Base-by-base conservation (phyloP, 2,888 invertebrate species). In the Dryobotodes eremita region DNA sequence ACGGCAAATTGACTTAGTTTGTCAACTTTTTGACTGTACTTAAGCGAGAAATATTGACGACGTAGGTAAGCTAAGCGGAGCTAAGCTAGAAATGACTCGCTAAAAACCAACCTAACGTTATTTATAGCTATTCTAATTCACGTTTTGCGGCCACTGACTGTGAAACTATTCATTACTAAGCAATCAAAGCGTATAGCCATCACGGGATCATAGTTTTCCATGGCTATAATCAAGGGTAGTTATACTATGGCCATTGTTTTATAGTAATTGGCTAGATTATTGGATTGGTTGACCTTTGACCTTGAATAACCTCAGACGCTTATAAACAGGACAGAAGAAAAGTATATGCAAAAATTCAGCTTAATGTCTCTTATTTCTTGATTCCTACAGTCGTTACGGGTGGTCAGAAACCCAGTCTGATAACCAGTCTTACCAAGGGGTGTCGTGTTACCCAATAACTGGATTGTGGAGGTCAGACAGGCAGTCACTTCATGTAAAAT, bases 91-190 rank as follows among this genome's bases (percentile, higher is more conserved):
- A 76, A 72, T 55, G 0, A 55, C 13, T 36, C 7, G 0, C 20
- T 61, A 23, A 46, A 59, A 4, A 50, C 8, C 1, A 73, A 26
- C 59, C 15, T 15, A 15, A 42, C 0, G 13, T 36, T 50, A 26
- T 59, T 83, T 42, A 64, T 36, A n/a, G 26, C 66, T 23, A 48
- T 36, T 55, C 10, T 59, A 68, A 71, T 48, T 71, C 20, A 75
- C 10, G 69, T 71, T 42, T 75, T 48, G 31, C 1, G 17, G 17
- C 48, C 31, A 80, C 8, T 64, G 59, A 71, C 36, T 64, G 15
- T 53, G 53, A 85, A 80, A 85, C 68, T 48, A 71, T 75, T 68
- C 62, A 75, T 80, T 71, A 80, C 26, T 26, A 71, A 50, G 50
- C 61, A 74, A 80, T 64, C n/a, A 75, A 71, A 71, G 6, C 53